A percentile compares a stretch with the other conserved stretches of the same genome.
Conservation (phyloP, 53 echinoderm and acorn worm genomes). For the Hippasteria phrygiana region DNA sequence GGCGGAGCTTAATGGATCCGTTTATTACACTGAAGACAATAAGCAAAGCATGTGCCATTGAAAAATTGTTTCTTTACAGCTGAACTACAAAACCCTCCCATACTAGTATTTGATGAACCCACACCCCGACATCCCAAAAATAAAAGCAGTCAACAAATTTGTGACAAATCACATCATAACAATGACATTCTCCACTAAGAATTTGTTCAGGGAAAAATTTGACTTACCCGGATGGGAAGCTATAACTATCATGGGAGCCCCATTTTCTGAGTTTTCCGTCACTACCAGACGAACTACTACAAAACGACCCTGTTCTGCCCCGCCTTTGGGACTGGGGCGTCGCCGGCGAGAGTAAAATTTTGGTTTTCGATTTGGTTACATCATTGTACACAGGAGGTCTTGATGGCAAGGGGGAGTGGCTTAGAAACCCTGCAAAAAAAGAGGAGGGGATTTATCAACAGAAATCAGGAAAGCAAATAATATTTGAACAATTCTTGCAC, state of each 20-base stretch:
- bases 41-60: too few relatives aligned
- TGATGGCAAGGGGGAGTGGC: constrained; percentile 87
- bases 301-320: constrained; percentile 72
- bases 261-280: constrained; percentile 79
- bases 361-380: constrained; percentile 59
- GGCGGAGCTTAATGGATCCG: too few relatives aligned
- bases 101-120: too few relatives aligned
- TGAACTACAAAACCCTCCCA: too few relatives aligned
- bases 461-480: not conserved
- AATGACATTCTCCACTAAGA: not conserved
- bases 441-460: not conserved
- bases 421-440: constrained; percentile 78
- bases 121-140: too few relatives aligned
- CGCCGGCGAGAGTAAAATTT: constrained; percentile 68
- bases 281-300: constrained; percentile 57
- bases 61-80: too few relatives aligned
- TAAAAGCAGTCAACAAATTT: too few relatives aligned
- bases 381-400: constrained; percentile 85
- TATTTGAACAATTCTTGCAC: too few relatives aligned
- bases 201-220: not conserved
- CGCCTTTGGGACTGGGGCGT: constrained; percentile 86
- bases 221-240: constrained; percentile 82
- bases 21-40: too few relatives aligned
- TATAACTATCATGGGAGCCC: constrained; percentile 89
- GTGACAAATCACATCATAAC: not conserved